phyloP scores from a whole-genome alignment of 2,797 vertebrate genomes.

The Oophaga sylvatica region DNA sequence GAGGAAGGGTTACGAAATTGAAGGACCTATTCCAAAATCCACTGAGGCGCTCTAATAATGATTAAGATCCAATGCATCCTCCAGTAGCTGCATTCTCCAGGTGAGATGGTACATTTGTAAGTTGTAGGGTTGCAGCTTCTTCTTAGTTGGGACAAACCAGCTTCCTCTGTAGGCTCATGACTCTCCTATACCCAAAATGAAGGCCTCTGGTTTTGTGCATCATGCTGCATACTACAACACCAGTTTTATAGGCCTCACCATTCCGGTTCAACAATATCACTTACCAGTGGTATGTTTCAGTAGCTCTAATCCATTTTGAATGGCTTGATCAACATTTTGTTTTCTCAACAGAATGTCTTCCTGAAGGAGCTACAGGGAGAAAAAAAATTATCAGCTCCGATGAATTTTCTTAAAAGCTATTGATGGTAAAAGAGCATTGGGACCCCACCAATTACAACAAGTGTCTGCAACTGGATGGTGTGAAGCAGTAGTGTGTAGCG shows the following conservation, averaged over 20 bases:
- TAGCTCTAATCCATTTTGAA: slow-evolving; percentile 92
- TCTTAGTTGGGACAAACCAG: not conserved
- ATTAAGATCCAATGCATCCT: not conserved
- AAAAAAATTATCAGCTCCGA: not conserved
- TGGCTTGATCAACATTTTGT: slow-evolving; percentile 89
- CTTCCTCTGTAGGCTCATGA: too few relatives aligned
- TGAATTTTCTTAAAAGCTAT: not conserved
- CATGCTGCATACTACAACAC: not conserved
- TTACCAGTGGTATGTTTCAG: slow-evolving; percentile 97
- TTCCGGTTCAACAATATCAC: slow-evolving; percentile 46
- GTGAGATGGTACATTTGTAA: not conserved
- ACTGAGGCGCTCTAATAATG: not conserved
- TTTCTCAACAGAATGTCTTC: slow-evolving; percentile 89
- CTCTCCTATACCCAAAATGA: too few relatives aligned
- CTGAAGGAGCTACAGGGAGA: slow-evolving; percentile 81
- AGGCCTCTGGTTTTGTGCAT: not conserved
- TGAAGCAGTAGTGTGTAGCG: too few relatives aligned
- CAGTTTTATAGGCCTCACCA: not conserved
- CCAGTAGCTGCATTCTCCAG: too few relatives aligned
- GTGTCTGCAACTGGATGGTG: too few relatives aligned
- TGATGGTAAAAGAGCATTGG: too few relatives aligned
- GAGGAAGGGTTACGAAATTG: not conserved
- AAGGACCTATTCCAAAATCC: not conserved
- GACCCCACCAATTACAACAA: too few relatives aligned
- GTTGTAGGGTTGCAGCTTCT: not conserved